Base-by-base conservation (phyloP, 2,113 vertebrate genomes). In the Astatoreochromis straeleni region DNA sequence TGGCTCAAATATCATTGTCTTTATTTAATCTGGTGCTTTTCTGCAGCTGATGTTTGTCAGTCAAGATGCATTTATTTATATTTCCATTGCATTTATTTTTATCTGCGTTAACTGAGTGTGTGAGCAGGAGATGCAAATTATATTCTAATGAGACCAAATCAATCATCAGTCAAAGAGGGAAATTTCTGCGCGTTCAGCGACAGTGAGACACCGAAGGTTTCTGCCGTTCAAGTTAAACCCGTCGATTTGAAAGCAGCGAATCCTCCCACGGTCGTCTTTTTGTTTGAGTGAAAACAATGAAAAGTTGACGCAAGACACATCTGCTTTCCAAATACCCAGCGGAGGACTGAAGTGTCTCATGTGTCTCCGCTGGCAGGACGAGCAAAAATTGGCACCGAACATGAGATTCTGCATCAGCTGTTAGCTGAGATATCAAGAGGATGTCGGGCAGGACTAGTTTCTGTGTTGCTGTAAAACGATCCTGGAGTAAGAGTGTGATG, bases 391-490 rank as follows among this genome's bases (percentile, higher is more conserved):
- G 10, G 19, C 84, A 35, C 55, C 3, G 26, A 91, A 68, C 81
- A 35, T 51, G 47, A 88, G 78, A 81, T 65, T 84, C 54, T 58
- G 31, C 29, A 85, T 86, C 88, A 60, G 57, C 70, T 87, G 88
- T 85, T 47, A 29, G 82, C 42, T 7, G 31, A 7, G 65, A 68
- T 31, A 55, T 91, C 35, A 54, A 49, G 35, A 81, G 92, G 92
- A 95, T 92, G 93, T 86, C 75, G 47, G 65, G 84, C 85, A 81
- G 53, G 75, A 89, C 79, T 63, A 63, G 81, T 83, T 87, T 88
- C 83, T 31, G 53, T 83, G 78, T 60, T 89, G 40, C 83, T 91
- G 89, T 94, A 90, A 95, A 88, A 57, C 4, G 38, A 93, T 92
- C 80, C 51, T 14, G 12, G 35, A 65, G 53, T 35, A 12, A 85